Evolutionary conservation across 2,888 invertebrate species (phyloP), one percentile per base, ranked within the genome.

Genomic region (Malachius bipustulatus): DNA sequence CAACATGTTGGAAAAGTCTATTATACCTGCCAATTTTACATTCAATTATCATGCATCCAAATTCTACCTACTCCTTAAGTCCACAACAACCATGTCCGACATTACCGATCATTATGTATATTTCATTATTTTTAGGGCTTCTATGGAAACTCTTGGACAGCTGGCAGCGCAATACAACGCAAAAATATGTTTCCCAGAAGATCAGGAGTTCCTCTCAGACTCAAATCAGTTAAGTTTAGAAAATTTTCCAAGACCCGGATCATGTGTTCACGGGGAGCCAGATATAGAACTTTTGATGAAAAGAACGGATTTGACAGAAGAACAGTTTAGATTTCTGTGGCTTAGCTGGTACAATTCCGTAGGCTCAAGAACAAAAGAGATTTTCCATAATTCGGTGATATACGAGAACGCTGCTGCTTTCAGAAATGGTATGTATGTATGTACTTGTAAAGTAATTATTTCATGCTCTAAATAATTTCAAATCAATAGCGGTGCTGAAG

Each of bases 361-460:
- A 4, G 76, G 77, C 1, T 64, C 64, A 0, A 55, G 61, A 2
- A 70, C 79, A 56, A 71, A 64, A 38, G 49, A 62, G 10, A 57
- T 70, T 2, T 83, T 72, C 54, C 56, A 56, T 3, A 52, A 59
- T 32, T 60, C 77, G 37, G 68, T 77, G 2, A 10, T 32, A 3
- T 16, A 35, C 12, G 70, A 76, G 54, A 83, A 83, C 57, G 44
- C 49, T 14, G 82, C 75, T 2, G 76, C 80, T 2, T 58, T 53
- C 43, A 66, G 68, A 42, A 76, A 75, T 52, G 80, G 82, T 79
- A 62, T 56, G 24, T n/a, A n/a, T n/a, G n/a, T n/a, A n/a, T n/a
- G n/a, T n/a, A n/a, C n/a, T n/a, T n/a, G n/a, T n/a, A n/a, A n/a
- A n/a, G n/a, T n/a, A n/a, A n/a, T n/a, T n/a, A n/a, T n/a, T n/a